Base-by-base conservation (phyloP, 2,888 invertebrate species). In the Temnothorax unifasciatus region DNA sequence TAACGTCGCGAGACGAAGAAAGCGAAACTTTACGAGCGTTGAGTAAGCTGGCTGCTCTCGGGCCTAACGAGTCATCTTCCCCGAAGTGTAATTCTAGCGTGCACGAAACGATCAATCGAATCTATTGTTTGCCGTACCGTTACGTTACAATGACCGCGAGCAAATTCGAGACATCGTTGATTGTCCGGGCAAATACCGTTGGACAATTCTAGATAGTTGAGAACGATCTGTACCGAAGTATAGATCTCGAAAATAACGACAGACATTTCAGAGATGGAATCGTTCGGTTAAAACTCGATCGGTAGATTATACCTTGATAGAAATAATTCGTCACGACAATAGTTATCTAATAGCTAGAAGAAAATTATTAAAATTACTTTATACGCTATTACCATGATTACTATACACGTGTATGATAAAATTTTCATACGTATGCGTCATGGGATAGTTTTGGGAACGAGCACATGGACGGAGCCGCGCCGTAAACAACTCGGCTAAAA, bases 51-150 rank as follows among this genome's bases (percentile, higher is more conserved):
- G 34, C 34, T 34, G 47, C 59, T 71, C 79, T 13, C 79, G 18
- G 69, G 47, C 59, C 79, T 81, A 73, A 71, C 73, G 73, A 81
- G 73, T 81, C 79, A 81, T 73, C 79, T 81, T 81, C 79, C 59
- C 47, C 79, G 73, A 81, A 81, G 79, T 81, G 73, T 81, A 81
- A 81, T 81, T 81, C 79, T 73, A 81, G 79, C 79, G 79, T 47
- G 73, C 79, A 81, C 79, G 79, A 81, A 73, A 81, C 79, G 79
- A 81, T 81, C 79, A 81, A 81, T 81, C 79, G 79, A 81, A 81
- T 73, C 79, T 81, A 81, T 81, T 81, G 79, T 81, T 81, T 73
- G 79, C 59, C 38, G 47, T 79, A 71, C 79, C 79, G 79, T 81
- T 81, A 73, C 71, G 44, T 69, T 69, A 34, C 44, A 59, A 57